Evolutionary conservation across 2,888 invertebrate species (phyloP), one percentile per base, ranked within the genome.

Genomic region (Parapristionchus giblindavisi): DNA sequence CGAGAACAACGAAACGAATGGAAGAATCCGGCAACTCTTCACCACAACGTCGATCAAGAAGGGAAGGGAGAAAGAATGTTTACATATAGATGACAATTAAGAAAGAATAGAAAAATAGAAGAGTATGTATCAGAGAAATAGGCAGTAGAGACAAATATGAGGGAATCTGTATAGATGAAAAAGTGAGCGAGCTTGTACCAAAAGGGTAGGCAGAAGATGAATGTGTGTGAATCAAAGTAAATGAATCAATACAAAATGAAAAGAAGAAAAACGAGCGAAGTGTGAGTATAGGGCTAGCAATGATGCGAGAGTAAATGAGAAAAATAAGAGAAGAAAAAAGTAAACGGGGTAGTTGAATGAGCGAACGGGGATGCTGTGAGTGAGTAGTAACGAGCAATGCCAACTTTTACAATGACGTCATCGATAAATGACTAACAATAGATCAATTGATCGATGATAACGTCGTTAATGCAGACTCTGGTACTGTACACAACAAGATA

Each of bases 401-500:
- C 52, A 68, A 68, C 68, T 68, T 68, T 68, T 68, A 68, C 68
- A 68, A 52, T 40, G 63, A 65, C 63, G 8, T 14, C 17, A 32
- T 58, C 58, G 24, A 5, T 52, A 21, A 5, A 52, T 52, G 34
- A 36, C 38, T 38, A 21, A 6, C 38, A 36, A 27, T 14, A 43
- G 43, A 43, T 14, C 8, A 14, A 8, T 43, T 43, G 14, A 8
- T 43, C 3, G 14, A 2, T 3, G 24, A 48, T 40, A 21, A 3
- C 17, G 63, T 36, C 63, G 63, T 38, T n/a, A 14, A 52, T 68
- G 52, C 68, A 68, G 68, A 68, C 68, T 68, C 68, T 68, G 66
- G 68, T 52, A 68, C 68, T 68, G 68, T 68, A 68, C 68, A 68
- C 68, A 68, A 68, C 68, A 68, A 65, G 48, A 52, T 52, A 52